Evolutionary conservation across 2,888 invertebrate genomes (phyloP).

Genomic region (Halictus quadricinctus): DNA sequence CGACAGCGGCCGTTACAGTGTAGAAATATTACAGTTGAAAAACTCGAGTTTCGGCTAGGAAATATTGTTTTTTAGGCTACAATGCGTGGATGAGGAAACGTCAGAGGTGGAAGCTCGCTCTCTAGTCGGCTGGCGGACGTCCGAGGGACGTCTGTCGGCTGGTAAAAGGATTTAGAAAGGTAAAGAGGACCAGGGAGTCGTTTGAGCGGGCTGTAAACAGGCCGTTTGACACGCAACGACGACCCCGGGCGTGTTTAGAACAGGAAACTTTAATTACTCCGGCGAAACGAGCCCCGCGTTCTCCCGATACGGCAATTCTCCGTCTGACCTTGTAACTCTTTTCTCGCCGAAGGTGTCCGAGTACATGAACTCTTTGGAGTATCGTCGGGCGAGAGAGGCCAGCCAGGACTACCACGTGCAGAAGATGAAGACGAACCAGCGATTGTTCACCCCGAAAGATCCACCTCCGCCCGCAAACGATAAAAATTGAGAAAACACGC

Average conservation of each 20-base stretch:
- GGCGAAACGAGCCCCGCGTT: slow-evolving; percentile 61
- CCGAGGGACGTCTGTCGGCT: background rate
- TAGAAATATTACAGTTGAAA: background rate
- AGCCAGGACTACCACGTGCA: slow-evolving; percentile 61
- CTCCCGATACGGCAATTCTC: slow-evolving; percentile 43
- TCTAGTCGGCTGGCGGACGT: background rate
- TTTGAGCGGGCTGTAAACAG: slow-evolving; percentile 42
- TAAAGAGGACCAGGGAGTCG: slow-evolving; percentile 15
- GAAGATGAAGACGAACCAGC: slow-evolving; percentile 61
- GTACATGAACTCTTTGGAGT: slow-evolving; percentile 69
- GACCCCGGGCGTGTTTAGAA: slow-evolving; percentile 50
- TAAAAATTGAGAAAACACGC: background rate
- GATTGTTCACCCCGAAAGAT: slow-evolving; percentile 21
- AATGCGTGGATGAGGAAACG: background rate
- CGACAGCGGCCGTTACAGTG: background rate
- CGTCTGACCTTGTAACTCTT: slow-evolving; percentile 63
- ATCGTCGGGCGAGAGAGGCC: slow-evolving; percentile 65
- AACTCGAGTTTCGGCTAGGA: background rate
- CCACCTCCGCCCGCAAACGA: background rate
- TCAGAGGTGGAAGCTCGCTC: background rate
- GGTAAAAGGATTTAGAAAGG: slow-evolving; percentile 36
- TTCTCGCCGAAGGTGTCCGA: slow-evolving; percentile 66
- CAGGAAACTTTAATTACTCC: slow-evolving; percentile 69
- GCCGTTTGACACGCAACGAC: slow-evolving; percentile 63
- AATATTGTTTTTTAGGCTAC: background rate